Percentiles rank a stretch among this genome's conserved stretches.
Conservation (phyloP, 1,140 invertebrate species). For the Anastatus disparis region DNA sequence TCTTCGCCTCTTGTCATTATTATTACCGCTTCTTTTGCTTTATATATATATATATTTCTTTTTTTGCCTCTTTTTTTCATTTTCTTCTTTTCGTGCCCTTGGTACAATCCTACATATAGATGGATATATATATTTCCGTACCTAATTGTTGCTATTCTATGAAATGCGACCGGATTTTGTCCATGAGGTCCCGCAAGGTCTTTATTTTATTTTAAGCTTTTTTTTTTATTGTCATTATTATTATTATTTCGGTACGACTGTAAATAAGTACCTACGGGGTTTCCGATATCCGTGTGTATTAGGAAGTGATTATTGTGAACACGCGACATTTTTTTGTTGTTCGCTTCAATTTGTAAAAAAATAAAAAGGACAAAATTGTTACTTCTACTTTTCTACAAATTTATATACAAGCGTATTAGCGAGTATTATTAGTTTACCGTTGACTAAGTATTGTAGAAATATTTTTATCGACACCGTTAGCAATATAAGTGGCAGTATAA, state of each 20-base stretch:
- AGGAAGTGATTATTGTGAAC: not conserved
- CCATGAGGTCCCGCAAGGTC: not conserved
- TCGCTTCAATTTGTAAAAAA: not conserved
- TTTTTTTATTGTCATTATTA: too few species aligned
- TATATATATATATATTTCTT: not conserved
- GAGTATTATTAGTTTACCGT: too few species aligned
- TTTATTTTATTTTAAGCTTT: not conserved
- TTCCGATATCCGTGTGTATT: not conserved
- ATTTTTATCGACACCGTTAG: too few species aligned
- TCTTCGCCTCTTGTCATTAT: constrained; percentile 47
- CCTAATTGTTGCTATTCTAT: constrained; percentile 8
- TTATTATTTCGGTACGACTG: too few species aligned
- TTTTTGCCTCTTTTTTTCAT: too few species aligned
- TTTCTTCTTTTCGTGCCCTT: not conserved
- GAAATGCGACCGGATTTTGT: not conserved
- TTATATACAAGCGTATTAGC: too few species aligned
- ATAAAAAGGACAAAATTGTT: not conserved
- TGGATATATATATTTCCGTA: not conserved
- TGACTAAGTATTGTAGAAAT: too few species aligned
- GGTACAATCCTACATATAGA: too few species aligned
- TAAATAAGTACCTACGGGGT: too few species aligned
- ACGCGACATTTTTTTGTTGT: not conserved
- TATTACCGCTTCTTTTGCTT: not conserved
- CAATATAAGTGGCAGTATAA: too few species aligned
- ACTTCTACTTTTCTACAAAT: too few species aligned